Conservation (phyloP, 2,888 invertebrate genomes). For the Eutolmus rufibarbis region DNA sequence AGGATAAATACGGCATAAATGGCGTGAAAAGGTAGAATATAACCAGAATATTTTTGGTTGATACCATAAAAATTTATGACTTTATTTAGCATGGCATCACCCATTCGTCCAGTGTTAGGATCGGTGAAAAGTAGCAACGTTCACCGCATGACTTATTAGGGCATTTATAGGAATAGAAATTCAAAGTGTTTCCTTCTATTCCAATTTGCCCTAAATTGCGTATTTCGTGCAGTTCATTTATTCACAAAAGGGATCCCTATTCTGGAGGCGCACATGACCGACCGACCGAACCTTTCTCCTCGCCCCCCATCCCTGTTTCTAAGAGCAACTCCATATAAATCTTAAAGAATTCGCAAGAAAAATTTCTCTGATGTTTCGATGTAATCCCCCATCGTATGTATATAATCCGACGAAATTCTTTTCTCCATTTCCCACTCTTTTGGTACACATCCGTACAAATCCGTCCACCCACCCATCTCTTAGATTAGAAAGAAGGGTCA, state of each 20-base stretch:
- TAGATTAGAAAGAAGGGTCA: background rate
- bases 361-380: background rate
- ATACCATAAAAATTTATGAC: background rate
- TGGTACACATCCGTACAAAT: background rate
- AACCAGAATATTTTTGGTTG: background rate
- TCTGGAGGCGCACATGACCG: background rate
- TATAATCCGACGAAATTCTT: background rate
- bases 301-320: background rate
- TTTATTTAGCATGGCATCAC: background rate
- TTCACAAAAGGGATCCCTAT: background rate
- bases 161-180: background rate
- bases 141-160: background rate
- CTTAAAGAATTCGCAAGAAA: background rate
- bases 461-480: background rate
- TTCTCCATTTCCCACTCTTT: background rate
- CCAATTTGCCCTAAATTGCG: background rate
- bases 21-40: background rate
- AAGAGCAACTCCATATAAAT: background rate
- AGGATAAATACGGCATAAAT: background rate
- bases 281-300: background rate
- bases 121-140: background rate
- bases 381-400: background rate
- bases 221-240: background rate
- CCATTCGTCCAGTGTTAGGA: background rate
- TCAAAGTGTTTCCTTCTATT: background rate